phyloP scores from a whole-genome alignment of 2,113 vertebrate genomes.

The Corythaeola cristata region DNA sequence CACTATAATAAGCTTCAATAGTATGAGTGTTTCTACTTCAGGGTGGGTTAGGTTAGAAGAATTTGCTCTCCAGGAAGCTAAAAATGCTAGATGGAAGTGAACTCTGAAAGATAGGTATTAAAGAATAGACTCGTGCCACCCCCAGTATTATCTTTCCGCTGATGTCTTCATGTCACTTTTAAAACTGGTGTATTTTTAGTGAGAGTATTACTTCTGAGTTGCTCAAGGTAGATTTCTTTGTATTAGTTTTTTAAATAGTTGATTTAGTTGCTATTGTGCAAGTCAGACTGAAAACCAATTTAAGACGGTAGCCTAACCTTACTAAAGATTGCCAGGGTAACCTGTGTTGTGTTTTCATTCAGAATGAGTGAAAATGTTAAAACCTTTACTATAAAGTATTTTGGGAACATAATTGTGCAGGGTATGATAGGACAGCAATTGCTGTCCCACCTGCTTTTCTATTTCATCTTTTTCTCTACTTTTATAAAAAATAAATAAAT shows the following conservation, averaged over 20 bases:
- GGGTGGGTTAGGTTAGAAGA: not conserved
- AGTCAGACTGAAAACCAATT: not conserved
- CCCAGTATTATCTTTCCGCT: not conserved
- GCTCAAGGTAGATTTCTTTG: not conserved
- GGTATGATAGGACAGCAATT: not conserved
- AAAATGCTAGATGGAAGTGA: not conserved
- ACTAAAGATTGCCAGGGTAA: not conserved
- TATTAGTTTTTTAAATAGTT: not conserved
- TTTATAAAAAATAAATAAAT: not conserved
- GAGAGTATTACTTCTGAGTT: not conserved
- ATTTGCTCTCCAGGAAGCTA: not conserved
- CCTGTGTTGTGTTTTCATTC: not conserved
- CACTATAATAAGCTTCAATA: not conserved
- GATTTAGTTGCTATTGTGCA: not conserved
- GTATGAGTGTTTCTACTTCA: not conserved
- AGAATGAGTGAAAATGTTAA: not conserved
- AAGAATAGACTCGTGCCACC: accelerated
- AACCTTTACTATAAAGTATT: not conserved
- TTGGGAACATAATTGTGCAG: accelerated
- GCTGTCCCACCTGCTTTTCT: not conserved
- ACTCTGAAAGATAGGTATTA: not conserved
- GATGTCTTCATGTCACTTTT: not conserved
- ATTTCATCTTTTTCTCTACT: not conserved
- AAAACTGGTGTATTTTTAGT: not conserved
- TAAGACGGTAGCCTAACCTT: not conserved